Percentiles rank a stretch among this genome's conserved stretches.
phyloP scores from a whole-genome alignment of 2,888 invertebrate species.

The Eupithecia pulchellata region DNA sequence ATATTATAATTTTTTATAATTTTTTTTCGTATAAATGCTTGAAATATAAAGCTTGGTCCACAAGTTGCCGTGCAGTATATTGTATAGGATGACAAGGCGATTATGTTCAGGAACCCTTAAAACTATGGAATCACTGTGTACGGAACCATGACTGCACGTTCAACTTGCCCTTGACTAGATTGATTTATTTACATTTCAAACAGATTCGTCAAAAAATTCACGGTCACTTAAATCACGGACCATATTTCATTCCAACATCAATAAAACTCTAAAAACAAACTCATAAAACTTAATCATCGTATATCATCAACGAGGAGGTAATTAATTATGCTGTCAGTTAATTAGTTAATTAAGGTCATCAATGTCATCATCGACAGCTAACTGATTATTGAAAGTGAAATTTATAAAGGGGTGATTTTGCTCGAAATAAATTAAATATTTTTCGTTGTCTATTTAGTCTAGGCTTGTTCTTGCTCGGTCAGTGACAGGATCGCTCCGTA shows the following conservation, averaged over 20 bases:
- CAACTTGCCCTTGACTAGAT: not conserved
- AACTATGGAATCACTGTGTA: not conserved
- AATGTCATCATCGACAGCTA: not conserved
- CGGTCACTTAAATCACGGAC: slow-evolving; percentile 17
- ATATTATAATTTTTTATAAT: too few relatives aligned
- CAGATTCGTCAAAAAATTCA: slow-evolving; percentile 16
- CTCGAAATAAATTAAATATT: too few relatives aligned
- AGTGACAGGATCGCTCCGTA: too few relatives aligned
- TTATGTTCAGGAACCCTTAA: not conserved
- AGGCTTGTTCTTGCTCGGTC: too few relatives aligned
- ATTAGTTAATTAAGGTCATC: not conserved
- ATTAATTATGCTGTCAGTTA: slow-evolving; percentile 17
- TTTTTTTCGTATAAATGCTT: too few relatives aligned
- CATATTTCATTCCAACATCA: slow-evolving; percentile 24
- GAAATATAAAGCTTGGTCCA: too few relatives aligned
- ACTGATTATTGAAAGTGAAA: too few relatives aligned
- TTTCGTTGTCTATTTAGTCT: too few relatives aligned
- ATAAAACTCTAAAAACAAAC: slow-evolving; percentile 21
- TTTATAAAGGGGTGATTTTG: too few relatives aligned
- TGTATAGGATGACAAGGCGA: too few relatives aligned
- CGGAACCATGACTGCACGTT: not conserved
- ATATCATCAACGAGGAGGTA: slow-evolving; percentile 5
- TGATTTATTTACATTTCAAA: slow-evolving; percentile 7
- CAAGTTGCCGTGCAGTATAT: too few relatives aligned
- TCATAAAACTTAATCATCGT: slow-evolving; percentile 20